Conservation (phyloP, 2,113 vertebrate species). For the Nycticebus coucang region DNA sequence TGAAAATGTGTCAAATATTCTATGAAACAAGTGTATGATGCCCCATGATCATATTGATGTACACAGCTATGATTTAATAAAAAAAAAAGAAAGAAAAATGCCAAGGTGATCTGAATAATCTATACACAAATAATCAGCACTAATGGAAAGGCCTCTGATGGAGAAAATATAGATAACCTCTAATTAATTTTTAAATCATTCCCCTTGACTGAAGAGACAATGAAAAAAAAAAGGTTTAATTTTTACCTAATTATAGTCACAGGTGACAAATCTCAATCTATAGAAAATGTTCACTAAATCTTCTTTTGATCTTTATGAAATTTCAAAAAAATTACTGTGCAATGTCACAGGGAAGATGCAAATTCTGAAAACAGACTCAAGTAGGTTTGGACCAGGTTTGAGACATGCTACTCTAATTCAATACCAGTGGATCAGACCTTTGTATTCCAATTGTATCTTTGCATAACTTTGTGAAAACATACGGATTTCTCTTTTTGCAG, state of each 20-base stretch:
- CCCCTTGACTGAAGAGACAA: constrained; percentile 20
- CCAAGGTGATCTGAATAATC: constrained; percentile 60
- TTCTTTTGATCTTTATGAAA: background rate
- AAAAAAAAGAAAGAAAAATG: too few relatives aligned
- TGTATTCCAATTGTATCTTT: too few relatives aligned
- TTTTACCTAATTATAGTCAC: background rate
- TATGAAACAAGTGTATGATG: too few relatives aligned
- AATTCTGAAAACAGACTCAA: background rate
- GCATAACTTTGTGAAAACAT: background rate
- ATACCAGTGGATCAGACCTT: background rate
- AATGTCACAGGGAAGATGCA: background rate
- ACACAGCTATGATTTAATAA: too few relatives aligned
- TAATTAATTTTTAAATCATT: constrained; percentile 46
- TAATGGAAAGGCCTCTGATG: background rate
- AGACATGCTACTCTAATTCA: background rate
- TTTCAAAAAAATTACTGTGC: background rate
- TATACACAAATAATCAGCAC: constrained; percentile 15
- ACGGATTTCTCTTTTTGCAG: background rate
- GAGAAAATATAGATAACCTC: background rate
- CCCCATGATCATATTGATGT: too few relatives aligned
- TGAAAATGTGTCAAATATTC: too few relatives aligned
- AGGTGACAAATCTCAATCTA: background rate
- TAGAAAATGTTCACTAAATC: background rate
- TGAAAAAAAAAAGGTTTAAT: background rate
- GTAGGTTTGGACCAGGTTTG: background rate